Evolutionary conservation across 2,888 invertebrate genomes (phyloP).

Genomic region (Biston betularia): DNA sequence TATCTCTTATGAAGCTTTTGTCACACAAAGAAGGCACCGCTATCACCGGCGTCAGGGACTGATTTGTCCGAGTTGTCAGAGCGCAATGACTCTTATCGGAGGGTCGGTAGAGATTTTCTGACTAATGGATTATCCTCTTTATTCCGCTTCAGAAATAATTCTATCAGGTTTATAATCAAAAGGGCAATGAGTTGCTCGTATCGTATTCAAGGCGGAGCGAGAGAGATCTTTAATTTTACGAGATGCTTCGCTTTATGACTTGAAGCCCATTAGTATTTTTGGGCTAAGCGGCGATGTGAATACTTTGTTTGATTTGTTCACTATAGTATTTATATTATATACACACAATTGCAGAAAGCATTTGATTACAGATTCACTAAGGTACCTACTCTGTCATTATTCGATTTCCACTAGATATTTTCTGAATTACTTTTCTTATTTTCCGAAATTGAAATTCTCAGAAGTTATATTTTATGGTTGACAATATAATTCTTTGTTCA

Average conservation of each 20-base stretch:
- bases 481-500: too few species aligned
- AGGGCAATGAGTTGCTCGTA: slow-evolving; percentile 8
- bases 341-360: not conserved
- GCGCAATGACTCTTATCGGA: not conserved
- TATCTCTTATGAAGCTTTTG: too few species aligned
- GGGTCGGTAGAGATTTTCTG: not conserved
- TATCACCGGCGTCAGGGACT: not conserved
- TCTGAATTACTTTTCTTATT: too few species aligned
- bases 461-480: too few species aligned
- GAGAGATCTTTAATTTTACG: slow-evolving; percentile 29
- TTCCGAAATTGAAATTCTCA: too few species aligned
- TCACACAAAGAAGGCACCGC: not conserved
- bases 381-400: not conserved
- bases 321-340: not conserved
- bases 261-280: slow-evolving; percentile 33
- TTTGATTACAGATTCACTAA: too few species aligned
- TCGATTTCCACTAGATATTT: too few species aligned
- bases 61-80: slow-evolving; percentile 2
- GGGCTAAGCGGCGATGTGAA: slow-evolving; percentile 17
- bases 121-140: slow-evolving; percentile 4
- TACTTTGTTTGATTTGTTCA: slow-evolving; percentile 14
- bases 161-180: slow-evolving; percentile 8
- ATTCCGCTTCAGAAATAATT: slow-evolving; percentile 14
- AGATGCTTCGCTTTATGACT: slow-evolving; percentile 21
- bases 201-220: slow-evolving; percentile 12